Conservation (phyloP, 2,113 vertebrate genomes). For the Polyodon spathula region DNA sequence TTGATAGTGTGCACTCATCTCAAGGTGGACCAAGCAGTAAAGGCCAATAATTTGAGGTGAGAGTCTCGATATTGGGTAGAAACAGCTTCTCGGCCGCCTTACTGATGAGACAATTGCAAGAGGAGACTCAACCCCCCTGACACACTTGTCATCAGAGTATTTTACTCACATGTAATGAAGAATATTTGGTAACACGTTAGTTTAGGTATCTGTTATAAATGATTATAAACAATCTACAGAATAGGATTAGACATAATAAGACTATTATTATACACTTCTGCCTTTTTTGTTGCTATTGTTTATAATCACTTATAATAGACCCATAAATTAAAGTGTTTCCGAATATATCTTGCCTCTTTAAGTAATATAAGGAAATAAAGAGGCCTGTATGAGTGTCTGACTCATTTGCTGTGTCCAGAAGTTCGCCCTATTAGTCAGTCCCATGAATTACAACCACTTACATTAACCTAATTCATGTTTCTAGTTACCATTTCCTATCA, state of each 20-base stretch:
- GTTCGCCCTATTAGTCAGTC: not conserved
- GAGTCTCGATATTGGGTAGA: constrained; percentile 14
- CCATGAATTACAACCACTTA: constrained; percentile 6
- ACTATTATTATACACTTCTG: too few relatives aligned
- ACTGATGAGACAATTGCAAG: constrained; percentile 8
- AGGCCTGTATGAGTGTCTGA: not conserved
- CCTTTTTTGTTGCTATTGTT: too few relatives aligned
- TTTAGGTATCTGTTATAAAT: too few relatives aligned
- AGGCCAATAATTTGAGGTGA: constrained; percentile 21
- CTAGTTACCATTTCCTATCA: constrained; percentile 55
- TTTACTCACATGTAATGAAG: not conserved
- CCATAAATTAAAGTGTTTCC: too few relatives aligned
- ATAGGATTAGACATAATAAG: too few relatives aligned
- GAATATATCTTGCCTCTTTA: too few relatives aligned
- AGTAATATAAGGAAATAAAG: too few relatives aligned
- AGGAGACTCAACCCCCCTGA: not conserved
- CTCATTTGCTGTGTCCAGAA: not conserved
- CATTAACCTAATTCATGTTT: constrained; percentile 25
- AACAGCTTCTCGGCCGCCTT: constrained; percentile 2
- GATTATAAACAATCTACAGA: too few relatives aligned
- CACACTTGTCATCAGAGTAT: not conserved
- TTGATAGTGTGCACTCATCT: constrained; percentile 12
- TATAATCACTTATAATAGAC: too few relatives aligned
- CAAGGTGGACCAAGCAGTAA: constrained; percentile 6
- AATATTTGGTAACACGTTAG: too few relatives aligned